A percentile compares a stretch with the other conserved stretches of the same genome.
phyloP scores from a whole-genome alignment of 2,888 invertebrate species.

The Metallyticus violacea region DNA sequence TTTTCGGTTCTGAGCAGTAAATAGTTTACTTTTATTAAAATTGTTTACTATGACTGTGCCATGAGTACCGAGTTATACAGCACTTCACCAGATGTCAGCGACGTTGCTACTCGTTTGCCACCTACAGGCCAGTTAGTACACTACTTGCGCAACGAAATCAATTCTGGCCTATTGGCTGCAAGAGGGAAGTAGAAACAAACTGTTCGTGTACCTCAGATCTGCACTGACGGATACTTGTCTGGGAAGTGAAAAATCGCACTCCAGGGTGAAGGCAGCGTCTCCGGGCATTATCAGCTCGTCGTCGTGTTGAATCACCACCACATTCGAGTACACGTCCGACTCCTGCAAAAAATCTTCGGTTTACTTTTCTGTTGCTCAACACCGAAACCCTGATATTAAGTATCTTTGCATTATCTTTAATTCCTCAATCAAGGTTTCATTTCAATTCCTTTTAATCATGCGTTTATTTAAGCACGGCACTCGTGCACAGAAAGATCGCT shows the following conservation, averaged over 20 bases:
- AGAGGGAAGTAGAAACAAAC: too few relatives aligned
- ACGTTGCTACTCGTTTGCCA: conserved; percentile 83
- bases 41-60: not conserved
- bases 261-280: conserved; percentile 62
- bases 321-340: conserved; percentile 57
- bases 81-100: not conserved
- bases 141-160: too few relatives aligned
- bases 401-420: too few relatives aligned
- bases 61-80: not conserved
- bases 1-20: too few relatives aligned
- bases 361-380: not conserved
- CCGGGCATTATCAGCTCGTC: conserved; percentile 63
- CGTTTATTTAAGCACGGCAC: too few relatives aligned
- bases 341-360: conserved; percentile 42
- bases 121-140: conserved; percentile 41
- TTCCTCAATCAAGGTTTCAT: too few relatives aligned
- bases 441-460: too few relatives aligned
- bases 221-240: conserved; percentile 54
- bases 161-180: too few relatives aligned
- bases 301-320: conserved; percentile 64
- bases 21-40: not conserved
- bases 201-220: conserved; percentile 40
- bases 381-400: too few relatives aligned
- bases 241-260: conserved; percentile 60
- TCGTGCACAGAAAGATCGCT: too few relatives aligned